Evolutionary conservation across 2,113 vertebrate species (phyloP).

Genomic region (Lepus timidus): DNA sequence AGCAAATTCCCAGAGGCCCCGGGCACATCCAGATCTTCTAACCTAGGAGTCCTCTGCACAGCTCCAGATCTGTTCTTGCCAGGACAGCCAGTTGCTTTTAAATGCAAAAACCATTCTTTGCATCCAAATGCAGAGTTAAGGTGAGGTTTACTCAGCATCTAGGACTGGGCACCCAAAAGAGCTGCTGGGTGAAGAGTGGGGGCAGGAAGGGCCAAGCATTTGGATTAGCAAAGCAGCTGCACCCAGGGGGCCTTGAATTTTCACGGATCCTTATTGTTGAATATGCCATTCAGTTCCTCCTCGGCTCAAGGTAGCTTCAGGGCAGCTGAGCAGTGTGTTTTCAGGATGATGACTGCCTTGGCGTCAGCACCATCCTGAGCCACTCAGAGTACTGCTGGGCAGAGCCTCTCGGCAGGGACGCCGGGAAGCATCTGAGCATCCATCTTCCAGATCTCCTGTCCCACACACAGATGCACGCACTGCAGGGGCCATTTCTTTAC

Average conservation of each 20-base stretch:
- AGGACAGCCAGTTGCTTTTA: neutral
- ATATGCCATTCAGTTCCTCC: neutral
- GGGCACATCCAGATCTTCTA: neutral
- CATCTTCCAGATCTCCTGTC: neutral
- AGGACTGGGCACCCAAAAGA: neutral
- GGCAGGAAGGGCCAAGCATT: accelerated
- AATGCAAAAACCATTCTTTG: neutral
- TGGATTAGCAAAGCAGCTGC: neutral
- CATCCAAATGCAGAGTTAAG: neutral
- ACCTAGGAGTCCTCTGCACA: neutral
- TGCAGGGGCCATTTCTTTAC: neutral
- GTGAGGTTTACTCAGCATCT: neutral
- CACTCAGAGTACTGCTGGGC: neutral
- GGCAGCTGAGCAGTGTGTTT: neutral
- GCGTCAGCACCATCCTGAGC: neutral
- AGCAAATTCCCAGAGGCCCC: neutral
- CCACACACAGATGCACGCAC: neutral
- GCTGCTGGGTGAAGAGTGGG: neutral
- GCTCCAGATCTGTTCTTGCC: accelerated
- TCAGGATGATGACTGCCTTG: neutral
- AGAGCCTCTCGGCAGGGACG: neutral
- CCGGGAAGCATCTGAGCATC: neutral
- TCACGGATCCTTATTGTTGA: neutral
- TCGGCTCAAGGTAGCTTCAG: neutral
- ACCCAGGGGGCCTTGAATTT: neutral